Evolutionary conservation across 2,888 invertebrate species (phyloP).

Genomic region (Drosophila mimica): DNA sequence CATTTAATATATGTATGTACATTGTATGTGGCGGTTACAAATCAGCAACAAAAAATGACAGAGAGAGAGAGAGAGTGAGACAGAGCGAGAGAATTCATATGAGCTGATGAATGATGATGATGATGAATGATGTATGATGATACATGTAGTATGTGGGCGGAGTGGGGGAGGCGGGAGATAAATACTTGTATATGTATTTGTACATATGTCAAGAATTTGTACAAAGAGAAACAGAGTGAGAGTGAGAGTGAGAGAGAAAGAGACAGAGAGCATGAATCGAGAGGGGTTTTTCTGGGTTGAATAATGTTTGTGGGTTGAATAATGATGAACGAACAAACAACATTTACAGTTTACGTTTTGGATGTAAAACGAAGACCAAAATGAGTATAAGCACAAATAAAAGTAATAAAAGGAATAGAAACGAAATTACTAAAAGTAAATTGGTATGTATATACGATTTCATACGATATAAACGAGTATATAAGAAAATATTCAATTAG

Average conservation of each 20-base stretch:
- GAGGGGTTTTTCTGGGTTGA: not conserved
- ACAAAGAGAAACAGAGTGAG: constrained; percentile 26
- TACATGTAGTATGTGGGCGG: constrained; percentile 11
- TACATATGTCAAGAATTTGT: constrained; percentile 14
- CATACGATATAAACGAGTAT: constrained; percentile 62
- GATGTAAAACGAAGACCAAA: constrained; percentile 59
- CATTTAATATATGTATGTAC: constrained; percentile 14
- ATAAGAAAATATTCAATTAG: constrained; percentile 77
- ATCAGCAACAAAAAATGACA: constrained; percentile 27
- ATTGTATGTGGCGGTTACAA: constrained; percentile 10
- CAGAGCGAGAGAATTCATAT: constrained; percentile 17
- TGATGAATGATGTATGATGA: constrained; percentile 6
- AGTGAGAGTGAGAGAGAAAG: too few relatives aligned
- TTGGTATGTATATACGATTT: constrained; percentile 52
- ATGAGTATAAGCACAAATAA: constrained; percentile 53
- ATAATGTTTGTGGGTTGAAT: constrained; percentile 14
- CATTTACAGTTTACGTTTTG: constrained; percentile 56
- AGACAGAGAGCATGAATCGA: constrained; percentile 15
- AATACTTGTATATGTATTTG: constrained; percentile 4
- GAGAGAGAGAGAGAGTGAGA: constrained; percentile 2
- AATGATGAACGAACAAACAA: constrained; percentile 35
- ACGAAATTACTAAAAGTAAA: constrained; percentile 28
- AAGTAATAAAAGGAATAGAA: constrained; percentile 52
- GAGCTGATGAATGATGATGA: constrained; percentile 15
- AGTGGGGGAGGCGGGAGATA: not conserved